These are phyloP conservation scores for Choloepus hoffmanni DNA, from an alignment of 2,113 vertebrate genomes.

Conservation along the genomic window DNA sequence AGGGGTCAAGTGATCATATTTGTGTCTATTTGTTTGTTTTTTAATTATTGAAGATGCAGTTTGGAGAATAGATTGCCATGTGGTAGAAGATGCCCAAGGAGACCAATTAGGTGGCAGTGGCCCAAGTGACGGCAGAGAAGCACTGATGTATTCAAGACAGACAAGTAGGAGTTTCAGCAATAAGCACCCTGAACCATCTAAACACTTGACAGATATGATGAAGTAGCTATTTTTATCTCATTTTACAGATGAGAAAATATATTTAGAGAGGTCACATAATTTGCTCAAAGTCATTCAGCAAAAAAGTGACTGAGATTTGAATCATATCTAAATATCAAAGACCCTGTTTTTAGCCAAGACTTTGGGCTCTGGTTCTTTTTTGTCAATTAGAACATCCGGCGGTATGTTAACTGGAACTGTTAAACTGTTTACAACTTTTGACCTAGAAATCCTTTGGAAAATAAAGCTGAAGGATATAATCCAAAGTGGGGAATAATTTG, in stretches of 20 bases:
- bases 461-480: conserved; percentile 50
- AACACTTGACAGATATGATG: background rate
- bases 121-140: too few species aligned
- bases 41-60: background rate
- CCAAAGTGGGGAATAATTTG: background rate
- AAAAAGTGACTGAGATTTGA: background rate
- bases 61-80: background rate
- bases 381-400: background rate
- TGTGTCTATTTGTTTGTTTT: too few species aligned
- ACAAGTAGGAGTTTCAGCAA: background rate
- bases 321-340: background rate
- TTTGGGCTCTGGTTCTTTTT: background rate
- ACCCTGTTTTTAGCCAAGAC: conserved; percentile 21
- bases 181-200: background rate
- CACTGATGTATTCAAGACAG: background rate
- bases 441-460: conserved; percentile 57
- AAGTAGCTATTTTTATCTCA: background rate
- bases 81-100: background rate
- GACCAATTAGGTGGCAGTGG: background rate
- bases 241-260: background rate
- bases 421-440: background rate
- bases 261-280: background rate
- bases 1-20: too few species aligned
- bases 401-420: background rate
- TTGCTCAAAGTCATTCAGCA: background rate